Evolutionary conservation across 2,113 vertebrate species (phyloP).

Genomic region (Chaenogobius annularis): DNA sequence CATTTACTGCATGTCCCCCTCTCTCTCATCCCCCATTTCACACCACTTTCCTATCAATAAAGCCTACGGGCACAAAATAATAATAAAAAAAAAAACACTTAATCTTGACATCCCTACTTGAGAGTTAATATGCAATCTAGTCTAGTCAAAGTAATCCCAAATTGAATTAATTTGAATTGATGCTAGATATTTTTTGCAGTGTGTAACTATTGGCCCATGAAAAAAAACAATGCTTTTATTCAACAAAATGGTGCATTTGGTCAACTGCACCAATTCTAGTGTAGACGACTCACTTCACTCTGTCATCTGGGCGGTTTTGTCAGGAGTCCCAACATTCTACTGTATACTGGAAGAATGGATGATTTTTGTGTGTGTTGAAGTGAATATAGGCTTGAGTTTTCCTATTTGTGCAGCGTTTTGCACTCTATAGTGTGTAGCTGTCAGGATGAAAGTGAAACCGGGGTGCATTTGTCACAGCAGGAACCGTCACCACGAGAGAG

Average conservation of each 20-base stretch:
- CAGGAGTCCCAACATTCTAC: slow-evolving; percentile 43
- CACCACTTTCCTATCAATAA: too few relatives aligned
- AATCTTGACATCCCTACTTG: too few relatives aligned
- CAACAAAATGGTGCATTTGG: not conserved
- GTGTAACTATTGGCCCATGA: not conserved
- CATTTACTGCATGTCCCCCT: too few relatives aligned
- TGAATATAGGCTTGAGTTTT: slow-evolving; percentile 41
- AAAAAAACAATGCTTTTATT: not conserved
- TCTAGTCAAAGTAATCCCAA: too few relatives aligned
- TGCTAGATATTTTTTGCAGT: not conserved
- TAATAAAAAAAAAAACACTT: too few relatives aligned
- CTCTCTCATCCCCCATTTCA: too few relatives aligned
- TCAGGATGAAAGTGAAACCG: slow-evolving; percentile 44
- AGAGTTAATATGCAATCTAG: too few relatives aligned
- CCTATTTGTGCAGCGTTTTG: slow-evolving; percentile 32
- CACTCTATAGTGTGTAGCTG: slow-evolving; percentile 44
- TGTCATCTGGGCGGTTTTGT: slow-evolving; percentile 45
- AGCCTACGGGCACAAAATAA: too few relatives aligned
- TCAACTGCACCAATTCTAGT: slow-evolving; percentile 26
- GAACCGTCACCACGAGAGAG: slow-evolving; percentile 57
- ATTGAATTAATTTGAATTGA: too few relatives aligned
- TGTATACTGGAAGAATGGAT: slow-evolving; percentile 39
- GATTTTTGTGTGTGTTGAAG: slow-evolving; percentile 44
- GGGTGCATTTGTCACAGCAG: slow-evolving; percentile 50
- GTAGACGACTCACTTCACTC: slow-evolving; percentile 36